These are phyloP conservation scores for Drosophila grimshawi DNA, from an alignment of 1,140 invertebrate genomes.

Conservation along the genomic window DNA sequence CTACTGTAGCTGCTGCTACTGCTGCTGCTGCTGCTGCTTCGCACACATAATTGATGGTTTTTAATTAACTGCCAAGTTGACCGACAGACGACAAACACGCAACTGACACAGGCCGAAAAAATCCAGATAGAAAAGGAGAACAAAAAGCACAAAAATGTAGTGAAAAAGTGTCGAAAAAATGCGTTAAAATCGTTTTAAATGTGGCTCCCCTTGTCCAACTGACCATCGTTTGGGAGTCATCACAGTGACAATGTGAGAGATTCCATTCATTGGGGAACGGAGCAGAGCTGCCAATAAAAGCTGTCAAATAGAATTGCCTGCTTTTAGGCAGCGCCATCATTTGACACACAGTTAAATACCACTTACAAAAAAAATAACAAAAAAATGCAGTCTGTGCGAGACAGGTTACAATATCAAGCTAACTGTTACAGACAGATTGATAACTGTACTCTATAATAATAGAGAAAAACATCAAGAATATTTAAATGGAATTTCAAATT, in stretches of 20 bases:
- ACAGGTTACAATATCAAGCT: neutral
- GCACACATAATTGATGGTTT: constrained; percentile 79
- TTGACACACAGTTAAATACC: constrained; percentile 28
- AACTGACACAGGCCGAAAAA: constrained; percentile 55
- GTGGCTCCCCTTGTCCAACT: constrained; percentile 14
- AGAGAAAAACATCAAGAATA: too few relatives aligned
- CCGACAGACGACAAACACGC: constrained; percentile 76
- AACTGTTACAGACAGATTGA: neutral
- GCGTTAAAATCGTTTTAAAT: constrained; percentile 38
- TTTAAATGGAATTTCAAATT: too few relatives aligned
- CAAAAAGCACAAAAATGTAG: neutral
- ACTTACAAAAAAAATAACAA: too few relatives aligned
- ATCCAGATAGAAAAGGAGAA: neutral
- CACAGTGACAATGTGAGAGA: neutral
- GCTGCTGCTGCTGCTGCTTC: constrained; percentile 22
- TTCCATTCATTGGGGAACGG: constrained; percentile 14
- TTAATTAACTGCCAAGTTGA: constrained; percentile 82
- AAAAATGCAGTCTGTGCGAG: neutral
- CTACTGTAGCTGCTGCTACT: neutral
- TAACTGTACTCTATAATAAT: neutral
- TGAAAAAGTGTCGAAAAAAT: constrained; percentile 33
- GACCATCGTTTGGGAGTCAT: constrained; percentile 4
- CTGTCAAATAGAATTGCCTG: constrained; percentile 60
- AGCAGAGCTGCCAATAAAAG: constrained; percentile 57
- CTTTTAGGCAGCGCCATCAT: constrained; percentile 51